Base-by-base conservation (phyloP, 2,888 invertebrate species). In the Lasioglossum marginatum region DNA sequence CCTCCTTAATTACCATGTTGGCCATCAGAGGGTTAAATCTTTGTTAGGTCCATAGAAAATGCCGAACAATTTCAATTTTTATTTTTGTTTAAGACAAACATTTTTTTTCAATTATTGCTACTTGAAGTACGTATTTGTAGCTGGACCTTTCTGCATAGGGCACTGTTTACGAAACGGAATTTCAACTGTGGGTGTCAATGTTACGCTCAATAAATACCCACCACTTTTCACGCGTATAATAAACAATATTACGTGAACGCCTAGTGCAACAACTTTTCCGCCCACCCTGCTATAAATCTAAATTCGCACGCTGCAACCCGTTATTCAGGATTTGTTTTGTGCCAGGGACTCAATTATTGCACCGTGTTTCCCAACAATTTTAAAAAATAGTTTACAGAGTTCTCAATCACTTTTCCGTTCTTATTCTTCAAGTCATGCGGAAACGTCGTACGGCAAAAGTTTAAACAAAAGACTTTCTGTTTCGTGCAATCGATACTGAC, bases 281-380 rank as follows among this genome's bases (percentile, higher is more conserved):
- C 60, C 27, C n/a, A n/a, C 31, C 60, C 27, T 31, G 31, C 27
- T 2, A 63, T 63, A 63, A 63, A 63, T 63, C 60, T 63, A 16
- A 27, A 31, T 31, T 6, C 16, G 60, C 31, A 16, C 27, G 14
- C 27, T 31, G 31, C 16, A 16, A 27, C 27, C 60, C 31, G 60
- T 63, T 63, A 31, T 63, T 63, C 31, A 63, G 60, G 60, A 63
- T 63, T 63, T 31, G 60, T 60, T 63, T 63, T 63, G 27, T 63
- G 60, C 16, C 16, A 6, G 12, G n/a, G n/a, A 2, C 60, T 14
- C 60, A 31, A 63, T 63, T 63, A 63, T 63, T 31, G 60, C 27
- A 27, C 4, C 4, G 57, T 12, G 14, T 60, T 27, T 27, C 5
- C 60, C 27, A 60, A 14, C 16, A 16, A n/a, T 27, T 60, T 60